These are phyloP conservation scores for Nipponia nippon DNA, from an alignment of 2,113 vertebrate species.

Conservation along the genomic window DNA sequence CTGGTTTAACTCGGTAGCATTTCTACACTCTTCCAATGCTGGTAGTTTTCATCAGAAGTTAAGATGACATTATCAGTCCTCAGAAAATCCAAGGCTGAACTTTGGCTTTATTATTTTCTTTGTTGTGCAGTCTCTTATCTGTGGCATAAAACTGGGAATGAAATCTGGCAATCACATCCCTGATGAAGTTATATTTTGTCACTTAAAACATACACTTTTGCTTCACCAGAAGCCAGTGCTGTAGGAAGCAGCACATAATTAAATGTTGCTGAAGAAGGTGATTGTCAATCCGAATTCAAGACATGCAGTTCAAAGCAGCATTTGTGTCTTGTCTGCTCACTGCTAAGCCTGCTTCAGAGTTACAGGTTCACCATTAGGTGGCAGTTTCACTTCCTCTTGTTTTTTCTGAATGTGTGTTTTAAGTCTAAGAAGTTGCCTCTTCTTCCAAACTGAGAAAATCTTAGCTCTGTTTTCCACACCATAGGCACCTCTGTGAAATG, in stretches of 20 bases:
- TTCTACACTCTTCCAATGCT: background rate
- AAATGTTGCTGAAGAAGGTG: background rate
- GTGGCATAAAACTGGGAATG: background rate
- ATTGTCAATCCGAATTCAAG: background rate
- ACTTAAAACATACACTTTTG: background rate
- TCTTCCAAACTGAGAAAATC: background rate
- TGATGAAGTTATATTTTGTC: slow-evolving; percentile 30
- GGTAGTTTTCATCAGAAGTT: background rate
- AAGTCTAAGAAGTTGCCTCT: background rate
- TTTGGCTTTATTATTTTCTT: slow-evolving; percentile 20
- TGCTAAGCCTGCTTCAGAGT: background rate
- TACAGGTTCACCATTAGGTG: background rate
- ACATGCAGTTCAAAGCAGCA: background rate
- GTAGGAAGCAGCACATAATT: background rate
- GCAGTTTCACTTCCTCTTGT: background rate
- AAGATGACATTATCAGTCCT: background rate
- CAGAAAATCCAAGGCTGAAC: background rate
- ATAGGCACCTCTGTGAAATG: background rate
- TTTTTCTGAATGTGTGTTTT: background rate
- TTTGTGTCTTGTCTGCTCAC: background rate
- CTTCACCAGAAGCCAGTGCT: background rate
- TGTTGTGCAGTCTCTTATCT: background rate
- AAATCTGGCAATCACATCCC: background rate
- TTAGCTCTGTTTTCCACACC: background rate
- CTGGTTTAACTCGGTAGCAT: background rate